Evolutionary conservation across 2,113 vertebrate genomes (phyloP), one percentile per base, ranked within the genome.

Genomic region (Strix aluco): DNA sequence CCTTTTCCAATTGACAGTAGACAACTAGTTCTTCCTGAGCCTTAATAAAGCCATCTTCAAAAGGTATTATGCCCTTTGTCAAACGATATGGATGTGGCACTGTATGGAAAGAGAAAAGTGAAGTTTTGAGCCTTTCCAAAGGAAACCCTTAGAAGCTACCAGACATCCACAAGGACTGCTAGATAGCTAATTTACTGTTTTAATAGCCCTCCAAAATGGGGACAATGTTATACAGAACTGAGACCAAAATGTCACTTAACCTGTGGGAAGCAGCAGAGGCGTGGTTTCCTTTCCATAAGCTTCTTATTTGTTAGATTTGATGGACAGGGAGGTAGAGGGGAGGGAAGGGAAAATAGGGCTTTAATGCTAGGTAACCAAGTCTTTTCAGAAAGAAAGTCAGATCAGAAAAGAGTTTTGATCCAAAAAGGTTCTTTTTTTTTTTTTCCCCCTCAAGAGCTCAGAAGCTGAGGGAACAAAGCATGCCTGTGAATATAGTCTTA

Each of bases 401-500:
- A 62, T 36, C 25, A 46, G 30, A 29, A 88, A 67, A 47, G 15
- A 14, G 3, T 20, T 85, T 63, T 69, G 30, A 20, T n/a, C 23
- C 18, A 29, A 44, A 63, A 85, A 49, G 14, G 0, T 61, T 61
- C 5, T 26, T 57, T 10, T 10, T 22, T n/a, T 27, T 42, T 29
- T 13, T 3, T 7, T 11, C 15, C 8, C 15, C 27, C 6, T 2
- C 0, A 0, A 52, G 14, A 57, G 7, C 47, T 86, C 11, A 49
- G 71, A 58, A 38, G 36, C 34, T 47, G 75, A 83, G 10, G 13
- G 19, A 70, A 5, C 17, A 57, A 79, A 66, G 7, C 2, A 11
- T 1, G 20, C 5, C 4, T 11, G 7, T 27, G 55, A 49, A 13
- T 5, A 2, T 5, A 30, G 40, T 8, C 21, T n/a, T 65, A 17